Conservation (phyloP, 2,888 invertebrate genomes). For the Oligia fasciuncula region DNA sequence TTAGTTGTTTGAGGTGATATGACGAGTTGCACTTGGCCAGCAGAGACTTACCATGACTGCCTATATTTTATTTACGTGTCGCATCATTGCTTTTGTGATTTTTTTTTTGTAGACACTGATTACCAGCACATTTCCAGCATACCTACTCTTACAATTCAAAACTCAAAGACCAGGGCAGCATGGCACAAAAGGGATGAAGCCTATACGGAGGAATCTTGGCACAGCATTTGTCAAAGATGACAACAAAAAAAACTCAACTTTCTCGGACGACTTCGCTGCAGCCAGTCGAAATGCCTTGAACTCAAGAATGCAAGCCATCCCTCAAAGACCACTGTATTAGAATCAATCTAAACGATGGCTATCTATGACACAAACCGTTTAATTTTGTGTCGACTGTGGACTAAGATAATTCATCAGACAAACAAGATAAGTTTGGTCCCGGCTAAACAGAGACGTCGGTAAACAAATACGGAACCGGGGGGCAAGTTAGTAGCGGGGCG, state of each 20-base stretch:
- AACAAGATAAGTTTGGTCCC: constrained; percentile 71
- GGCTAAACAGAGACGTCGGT: constrained; percentile 65
- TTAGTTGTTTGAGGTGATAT: too few relatives aligned
- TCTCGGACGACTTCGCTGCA: background rate
- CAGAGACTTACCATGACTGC: background rate
- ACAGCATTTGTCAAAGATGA: background rate
- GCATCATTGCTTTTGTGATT: background rate
- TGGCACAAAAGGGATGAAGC: background rate
- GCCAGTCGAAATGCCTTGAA: background rate
- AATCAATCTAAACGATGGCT: constrained; percentile 63
- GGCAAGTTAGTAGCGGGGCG: constrained; percentile 20
- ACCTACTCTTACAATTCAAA: background rate
- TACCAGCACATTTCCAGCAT: background rate
- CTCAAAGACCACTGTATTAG: constrained; percentile 23
- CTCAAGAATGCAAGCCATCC: constrained; percentile 3
- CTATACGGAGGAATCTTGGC: fast-evolving
- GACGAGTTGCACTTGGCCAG: too few relatives aligned
- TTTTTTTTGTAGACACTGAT: background rate
- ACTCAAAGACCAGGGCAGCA: background rate
- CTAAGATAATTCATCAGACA: constrained; percentile 69
- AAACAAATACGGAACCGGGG: constrained; percentile 41
- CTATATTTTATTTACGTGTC: background rate
- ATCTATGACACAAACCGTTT: constrained; percentile 53
- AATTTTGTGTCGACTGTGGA: constrained; percentile 55
- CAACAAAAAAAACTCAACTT: background rate